Evolutionary conservation across 2,797 vertebrate genomes (phyloP).

Genomic region (Amblyopsis hoosieri): DNA sequence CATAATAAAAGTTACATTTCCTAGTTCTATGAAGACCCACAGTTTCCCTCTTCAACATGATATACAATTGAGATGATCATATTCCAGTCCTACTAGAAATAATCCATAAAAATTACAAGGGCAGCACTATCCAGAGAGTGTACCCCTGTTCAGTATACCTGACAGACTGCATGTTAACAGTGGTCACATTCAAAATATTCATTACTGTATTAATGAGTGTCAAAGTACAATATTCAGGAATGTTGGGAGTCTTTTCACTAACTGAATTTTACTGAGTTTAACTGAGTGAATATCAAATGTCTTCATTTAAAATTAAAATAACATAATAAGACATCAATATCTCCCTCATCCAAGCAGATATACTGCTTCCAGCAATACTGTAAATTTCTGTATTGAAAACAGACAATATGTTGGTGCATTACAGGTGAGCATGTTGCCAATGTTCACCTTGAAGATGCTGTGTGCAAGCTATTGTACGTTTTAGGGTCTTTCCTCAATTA

Average conservation of each 20-base stretch:
- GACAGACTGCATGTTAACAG: conserved; percentile 12
- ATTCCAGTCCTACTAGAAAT: too few species aligned
- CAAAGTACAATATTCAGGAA: conserved; percentile 16
- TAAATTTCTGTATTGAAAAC: background rate
- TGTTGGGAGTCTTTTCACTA: conserved; percentile 15
- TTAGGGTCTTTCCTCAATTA: background rate
- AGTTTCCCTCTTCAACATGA: background rate
- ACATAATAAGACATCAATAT: background rate
- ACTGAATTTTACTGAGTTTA: background rate
- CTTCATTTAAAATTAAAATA: too few species aligned
- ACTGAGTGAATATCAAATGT: too few species aligned
- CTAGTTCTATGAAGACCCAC: background rate
- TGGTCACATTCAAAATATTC: conserved; percentile 15
- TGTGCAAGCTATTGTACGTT: background rate
- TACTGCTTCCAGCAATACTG: background rate
- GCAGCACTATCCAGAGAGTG: background rate
- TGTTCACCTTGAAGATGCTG: background rate
- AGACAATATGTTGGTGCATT: background rate
- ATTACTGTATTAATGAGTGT: conserved; percentile 17
- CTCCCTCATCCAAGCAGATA: background rate
- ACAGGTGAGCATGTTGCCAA: background rate
- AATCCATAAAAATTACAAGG: background rate
- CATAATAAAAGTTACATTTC: conserved; percentile 1
- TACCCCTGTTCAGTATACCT: conserved; percentile 2
- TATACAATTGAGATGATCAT: too few species aligned